Percentiles rank a stretch among this genome's conserved stretches.
phyloP scores from a whole-genome alignment of 2,797 vertebrate species.

The Danio aesculapii region DNA sequence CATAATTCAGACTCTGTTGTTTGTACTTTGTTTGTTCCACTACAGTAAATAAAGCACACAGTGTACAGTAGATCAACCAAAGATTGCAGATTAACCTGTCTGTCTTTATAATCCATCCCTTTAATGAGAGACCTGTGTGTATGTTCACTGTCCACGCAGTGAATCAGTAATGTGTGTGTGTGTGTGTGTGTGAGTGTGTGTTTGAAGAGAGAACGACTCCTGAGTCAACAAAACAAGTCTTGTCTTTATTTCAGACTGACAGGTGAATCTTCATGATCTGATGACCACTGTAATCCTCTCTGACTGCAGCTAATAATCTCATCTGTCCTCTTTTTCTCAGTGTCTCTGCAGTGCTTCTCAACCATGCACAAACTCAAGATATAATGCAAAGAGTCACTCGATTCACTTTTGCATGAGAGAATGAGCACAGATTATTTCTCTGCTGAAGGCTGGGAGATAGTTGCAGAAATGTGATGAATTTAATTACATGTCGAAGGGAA shows the following conservation, averaged over 20 bases:
- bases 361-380: too few relatives aligned
- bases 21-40: neutral
- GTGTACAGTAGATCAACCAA: neutral
- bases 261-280: slow-evolving; percentile 25
- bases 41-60: neutral
- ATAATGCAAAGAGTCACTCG: neutral
- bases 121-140: neutral
- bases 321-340: slow-evolving; percentile 27
- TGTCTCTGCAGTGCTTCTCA: too few relatives aligned
- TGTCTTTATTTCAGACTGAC: slow-evolving; percentile 47
- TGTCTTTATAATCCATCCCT: neutral
- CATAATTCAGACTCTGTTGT: neutral
- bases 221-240: slow-evolving; percentile 31
- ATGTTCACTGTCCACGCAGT: neutral
- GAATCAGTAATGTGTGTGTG: too few relatives aligned
- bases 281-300: slow-evolving; percentile 1
- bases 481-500: neutral
- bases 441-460: neutral
- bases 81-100: neutral
- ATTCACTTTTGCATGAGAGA: neutral
- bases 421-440: neutral
- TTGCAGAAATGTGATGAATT: neutral
- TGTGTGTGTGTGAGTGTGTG: too few relatives aligned
- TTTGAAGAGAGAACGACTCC: neutral
- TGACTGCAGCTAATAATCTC: slow-evolving; percentile 57